Base-by-base conservation (phyloP, 2,113 vertebrate species). In the Chaetops frenatus region DNA sequence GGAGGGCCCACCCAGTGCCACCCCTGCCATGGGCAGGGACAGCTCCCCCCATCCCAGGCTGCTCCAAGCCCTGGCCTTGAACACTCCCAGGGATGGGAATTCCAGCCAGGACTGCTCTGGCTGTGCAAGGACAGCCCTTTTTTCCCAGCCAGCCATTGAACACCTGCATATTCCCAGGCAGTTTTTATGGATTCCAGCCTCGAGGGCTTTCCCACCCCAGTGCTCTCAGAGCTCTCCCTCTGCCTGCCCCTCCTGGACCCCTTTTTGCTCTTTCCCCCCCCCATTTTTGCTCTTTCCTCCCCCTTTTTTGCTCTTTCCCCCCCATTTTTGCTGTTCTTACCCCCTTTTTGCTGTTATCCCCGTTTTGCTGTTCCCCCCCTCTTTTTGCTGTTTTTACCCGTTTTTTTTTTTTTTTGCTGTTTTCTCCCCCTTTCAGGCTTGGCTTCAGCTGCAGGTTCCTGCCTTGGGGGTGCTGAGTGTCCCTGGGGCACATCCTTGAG, bases 101-200 rank as follows among this genome's bases (percentile, higher is more conserved):
- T 50, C 60, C 67, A 65, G 44, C 50, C 40, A 51, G 90, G 73
- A 12, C 6, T 2, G 2, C 7, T 6, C 42, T 53, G 77, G 19
- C 44, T n/a, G 20, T 33, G 42, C 62, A 51, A 42, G 57, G 50
- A 40, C 48, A 80, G n/a, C 45, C 9, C 36, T 57, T 66, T 42
- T 15, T 31, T 25, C 61, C 79, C 83, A 24, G 31, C 19, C 13
- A 12, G n/a, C 4, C 33, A 16, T 3, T 0, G 0, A 29, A 21
- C 38, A 48, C 54, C n/a, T n/a, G 2, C 1, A 0, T 6, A 15
- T 78, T 77, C 47, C 77, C 38, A 10, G 10, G 10, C n/a, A 88
- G 47, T 11, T 62, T 70, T 84, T 8, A 27, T 0, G 1, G 40
- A 16, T 44, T 83, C 62, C 79, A 65, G 4, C 33, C 22, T 2